These are phyloP conservation scores for Rhincodon typus DNA, from an alignment of 2,797 vertebrate species.

Conservation along the genomic window DNA sequence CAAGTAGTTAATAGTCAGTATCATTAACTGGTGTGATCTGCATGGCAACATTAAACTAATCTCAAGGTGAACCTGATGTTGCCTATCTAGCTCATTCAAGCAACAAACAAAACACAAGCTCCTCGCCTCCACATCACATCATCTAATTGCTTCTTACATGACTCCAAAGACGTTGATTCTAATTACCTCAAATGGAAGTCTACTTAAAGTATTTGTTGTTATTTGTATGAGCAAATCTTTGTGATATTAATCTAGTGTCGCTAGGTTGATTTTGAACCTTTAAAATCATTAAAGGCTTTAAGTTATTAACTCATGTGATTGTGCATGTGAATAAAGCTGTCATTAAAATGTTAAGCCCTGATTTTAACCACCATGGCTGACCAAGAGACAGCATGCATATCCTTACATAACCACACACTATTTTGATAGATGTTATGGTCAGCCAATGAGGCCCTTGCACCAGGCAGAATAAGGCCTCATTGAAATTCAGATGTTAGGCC, in stretches of 20 bases:
- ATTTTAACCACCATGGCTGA: neutral
- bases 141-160: neutral
- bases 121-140: neutral
- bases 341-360: neutral
- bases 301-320: neutral
- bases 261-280: neutral
- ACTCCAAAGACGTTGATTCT: neutral
- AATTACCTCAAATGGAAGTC: neutral
- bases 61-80: neutral
- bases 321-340: neutral
- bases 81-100: no score
- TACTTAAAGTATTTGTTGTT: neutral
- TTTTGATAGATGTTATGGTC: no score
- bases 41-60: neutral
- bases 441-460: no score
- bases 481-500: neutral
- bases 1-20: no score
- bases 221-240: neutral
- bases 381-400: neutral
- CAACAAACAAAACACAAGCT: no score
- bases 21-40: no score
- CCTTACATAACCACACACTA: neutral
- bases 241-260: neutral
- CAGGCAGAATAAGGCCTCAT: neutral
- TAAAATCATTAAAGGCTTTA: neutral